A percentile compares a stretch with the other conserved stretches of the same genome.
These are phyloP conservation scores for Enteromius treurensis DNA, from an alignment of 2,797 vertebrate genomes.

Conservation along the genomic window DNA sequence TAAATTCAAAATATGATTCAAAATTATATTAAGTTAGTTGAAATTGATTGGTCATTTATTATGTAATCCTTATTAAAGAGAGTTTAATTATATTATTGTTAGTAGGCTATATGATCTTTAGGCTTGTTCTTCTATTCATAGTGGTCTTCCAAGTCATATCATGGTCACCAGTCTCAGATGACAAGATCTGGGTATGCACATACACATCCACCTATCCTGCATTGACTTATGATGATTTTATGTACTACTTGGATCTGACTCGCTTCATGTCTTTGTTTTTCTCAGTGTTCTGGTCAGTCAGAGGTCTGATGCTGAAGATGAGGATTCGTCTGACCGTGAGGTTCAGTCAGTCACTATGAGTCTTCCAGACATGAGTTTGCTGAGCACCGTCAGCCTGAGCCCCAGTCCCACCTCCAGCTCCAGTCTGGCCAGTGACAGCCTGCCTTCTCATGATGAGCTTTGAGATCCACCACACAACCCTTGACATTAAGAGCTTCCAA, in stretches of 20 bases:
- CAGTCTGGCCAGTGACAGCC: conserved; percentile 52
- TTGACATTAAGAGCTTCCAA: conserved; percentile 42
- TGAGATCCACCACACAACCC: conserved; percentile 38
- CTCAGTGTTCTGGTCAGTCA: conserved; percentile 71
- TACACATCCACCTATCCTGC: background rate
- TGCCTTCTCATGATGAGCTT: conserved; percentile 58
- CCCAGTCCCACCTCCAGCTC: conserved; percentile 60
- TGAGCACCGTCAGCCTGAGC: conserved; percentile 61
- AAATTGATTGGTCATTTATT: background rate
- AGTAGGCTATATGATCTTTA: background rate
- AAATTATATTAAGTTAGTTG: background rate
- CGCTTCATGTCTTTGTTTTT: background rate
- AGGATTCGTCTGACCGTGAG: conserved; percentile 63
- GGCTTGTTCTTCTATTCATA: conserved; percentile 35
- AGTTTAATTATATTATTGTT: background rate
- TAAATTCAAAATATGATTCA: background rate
- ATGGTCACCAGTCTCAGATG: conserved; percentile 38
- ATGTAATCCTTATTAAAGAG: background rate
- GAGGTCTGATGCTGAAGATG: conserved; percentile 48
- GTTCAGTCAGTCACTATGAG: conserved; percentile 61
- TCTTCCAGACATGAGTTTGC: conserved; percentile 62
- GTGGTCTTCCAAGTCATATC: conserved; percentile 60
- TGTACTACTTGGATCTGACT: background rate
- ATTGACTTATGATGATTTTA: background rate
- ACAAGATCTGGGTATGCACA: conserved; percentile 57